A percentile compares a stretch with the other conserved stretches of the same genome.
phyloP scores from a whole-genome alignment of 2,888 invertebrate genomes.

The Macrosiphum euphorbiae region DNA sequence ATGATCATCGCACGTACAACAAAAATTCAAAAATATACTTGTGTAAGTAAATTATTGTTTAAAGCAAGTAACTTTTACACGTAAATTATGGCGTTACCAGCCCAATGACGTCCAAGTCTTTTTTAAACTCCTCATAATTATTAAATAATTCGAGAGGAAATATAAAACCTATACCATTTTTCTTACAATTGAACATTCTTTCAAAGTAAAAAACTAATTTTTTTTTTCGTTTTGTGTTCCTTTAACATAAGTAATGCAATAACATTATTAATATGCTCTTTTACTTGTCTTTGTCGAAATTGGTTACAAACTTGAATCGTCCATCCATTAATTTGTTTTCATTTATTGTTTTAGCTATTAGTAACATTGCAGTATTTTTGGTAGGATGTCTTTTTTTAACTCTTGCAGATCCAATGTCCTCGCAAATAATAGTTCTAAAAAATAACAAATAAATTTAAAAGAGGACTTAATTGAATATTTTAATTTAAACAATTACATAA shows the following conservation, averaged over 20 bases:
- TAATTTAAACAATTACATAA: background rate
- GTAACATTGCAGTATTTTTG: background rate
- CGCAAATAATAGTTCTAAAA: background rate
- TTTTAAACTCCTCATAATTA: too few species aligned
- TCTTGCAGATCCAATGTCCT: background rate
- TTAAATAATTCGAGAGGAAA: too few species aligned
- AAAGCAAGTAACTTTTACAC: too few species aligned
- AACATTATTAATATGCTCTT: background rate
- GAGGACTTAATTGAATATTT: background rate
- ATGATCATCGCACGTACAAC: too few species aligned
- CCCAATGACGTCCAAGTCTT: too few species aligned
- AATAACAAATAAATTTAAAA: background rate
- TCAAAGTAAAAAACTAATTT: too few species aligned
- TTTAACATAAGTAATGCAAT: background rate
- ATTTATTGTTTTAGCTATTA: background rate
- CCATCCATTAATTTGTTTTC: background rate
- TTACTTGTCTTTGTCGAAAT: background rate
- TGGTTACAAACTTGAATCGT: background rate
- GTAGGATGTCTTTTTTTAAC: background rate
- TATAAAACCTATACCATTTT: too few species aligned
- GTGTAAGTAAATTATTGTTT: too few species aligned
- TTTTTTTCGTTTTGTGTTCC: too few species aligned
- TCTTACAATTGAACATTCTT: too few species aligned
- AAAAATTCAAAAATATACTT: too few species aligned
- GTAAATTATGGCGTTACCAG: too few species aligned